These are phyloP conservation scores for Xanthorhoe spadicearia DNA, from an alignment of 2,888 invertebrate genomes.

Conservation along the genomic window DNA sequence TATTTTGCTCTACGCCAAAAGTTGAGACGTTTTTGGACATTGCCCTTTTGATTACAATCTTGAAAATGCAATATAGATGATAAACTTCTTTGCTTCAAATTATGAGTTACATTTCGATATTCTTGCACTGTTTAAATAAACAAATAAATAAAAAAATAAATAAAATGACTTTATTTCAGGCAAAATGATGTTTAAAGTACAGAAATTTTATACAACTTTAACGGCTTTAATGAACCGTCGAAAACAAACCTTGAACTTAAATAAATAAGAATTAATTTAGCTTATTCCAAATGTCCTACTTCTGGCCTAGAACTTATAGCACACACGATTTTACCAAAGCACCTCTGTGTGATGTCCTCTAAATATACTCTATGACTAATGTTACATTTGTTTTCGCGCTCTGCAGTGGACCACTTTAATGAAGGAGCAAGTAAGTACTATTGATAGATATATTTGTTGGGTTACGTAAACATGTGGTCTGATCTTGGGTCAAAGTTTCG, in stretches of 20 bases:
- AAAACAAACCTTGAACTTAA: not conserved
- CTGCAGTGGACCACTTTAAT: conserved; percentile 90
- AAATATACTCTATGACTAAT: conserved; percentile 64
- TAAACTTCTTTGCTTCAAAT: not conserved
- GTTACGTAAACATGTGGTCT: not conserved
- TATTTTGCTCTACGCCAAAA: conserved; percentile 7
- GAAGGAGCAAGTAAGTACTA: conserved; percentile 89
- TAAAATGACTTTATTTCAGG: too few species aligned
- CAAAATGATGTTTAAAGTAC: too few species aligned
- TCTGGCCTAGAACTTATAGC: conserved; percentile 6
- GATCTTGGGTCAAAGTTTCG: conserved; percentile 1
- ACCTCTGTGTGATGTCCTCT: conserved; percentile 47
- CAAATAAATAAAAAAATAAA: too few species aligned
- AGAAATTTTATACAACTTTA: too few species aligned
- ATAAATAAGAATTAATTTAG: not conserved
- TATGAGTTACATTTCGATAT: not conserved
- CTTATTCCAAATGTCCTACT: not conserved
- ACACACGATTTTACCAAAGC: conserved; percentile 33
- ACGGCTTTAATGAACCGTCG: not conserved
- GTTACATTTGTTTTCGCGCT: conserved; percentile 68
- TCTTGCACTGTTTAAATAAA: too few species aligned
- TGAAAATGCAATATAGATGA: not conserved
- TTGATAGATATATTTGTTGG: not conserved
- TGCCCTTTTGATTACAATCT: not conserved
- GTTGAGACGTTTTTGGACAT: conserved; percentile 1